Evolutionary conservation across 2,888 invertebrate genomes (phyloP).

Genomic region (Dermolepida albohirtum): DNA sequence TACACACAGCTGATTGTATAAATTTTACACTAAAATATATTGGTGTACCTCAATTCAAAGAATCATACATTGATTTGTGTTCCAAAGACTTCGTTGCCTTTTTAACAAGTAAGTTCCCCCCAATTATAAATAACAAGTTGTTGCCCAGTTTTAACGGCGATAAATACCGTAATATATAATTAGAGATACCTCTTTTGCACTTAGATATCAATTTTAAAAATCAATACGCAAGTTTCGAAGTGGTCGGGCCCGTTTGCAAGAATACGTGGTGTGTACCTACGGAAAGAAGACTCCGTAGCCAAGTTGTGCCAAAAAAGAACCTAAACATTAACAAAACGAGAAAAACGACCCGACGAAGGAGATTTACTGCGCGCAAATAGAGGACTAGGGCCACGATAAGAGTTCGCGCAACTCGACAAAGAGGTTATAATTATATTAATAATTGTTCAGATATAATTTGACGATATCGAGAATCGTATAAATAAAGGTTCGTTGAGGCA

Average conservation of each 20-base stretch:
- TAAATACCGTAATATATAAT: slow-evolving; percentile 38
- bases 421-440: slow-evolving; percentile 44
- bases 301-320: no score
- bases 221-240: slow-evolving; percentile 33
- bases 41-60: background rate
- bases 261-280: slow-evolving; percentile 10
- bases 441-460: slow-evolving; percentile 44
- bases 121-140: slow-evolving; percentile 19
- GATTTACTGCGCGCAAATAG: slow-evolving; percentile 34
- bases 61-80: slow-evolving; percentile 24
- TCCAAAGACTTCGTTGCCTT: background rate
- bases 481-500: slow-evolving; percentile 39
- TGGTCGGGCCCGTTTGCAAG: background rate
- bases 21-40: background rate
- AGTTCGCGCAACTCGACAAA: slow-evolving; percentile 35
- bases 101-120: slow-evolving; percentile 9
- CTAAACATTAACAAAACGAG: slow-evolving; percentile 28
- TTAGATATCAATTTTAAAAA: slow-evolving; percentile 43
- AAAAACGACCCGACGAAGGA: slow-evolving; percentile 20
- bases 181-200: slow-evolving; percentile 37
- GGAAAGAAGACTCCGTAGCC: background rate
- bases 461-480: slow-evolving; percentile 42
- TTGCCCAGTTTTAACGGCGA: slow-evolving; percentile 36
- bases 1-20: no score
- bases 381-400: slow-evolving; percentile 32